Percentiles rank a stretch among this genome's conserved stretches.
Conservation (phyloP, 1,140 invertebrate species). For the Drosophila tsacasi region DNA sequence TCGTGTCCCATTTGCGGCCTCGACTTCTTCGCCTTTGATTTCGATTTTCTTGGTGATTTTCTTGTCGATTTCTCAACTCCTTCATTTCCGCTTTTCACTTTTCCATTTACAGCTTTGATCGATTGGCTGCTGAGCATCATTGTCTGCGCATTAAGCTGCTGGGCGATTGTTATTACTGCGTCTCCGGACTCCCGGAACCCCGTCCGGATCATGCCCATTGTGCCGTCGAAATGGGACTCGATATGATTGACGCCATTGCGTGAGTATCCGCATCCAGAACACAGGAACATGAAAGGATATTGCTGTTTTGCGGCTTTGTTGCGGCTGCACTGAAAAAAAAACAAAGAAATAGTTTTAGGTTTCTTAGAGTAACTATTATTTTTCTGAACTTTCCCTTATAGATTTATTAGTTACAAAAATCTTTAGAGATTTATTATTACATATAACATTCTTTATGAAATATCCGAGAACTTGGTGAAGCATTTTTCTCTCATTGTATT, state of each 20-base stretch:
- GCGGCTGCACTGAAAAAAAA: background rate
- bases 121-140: conserved; percentile 95
- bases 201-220: conserved; percentile 96
- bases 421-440: too few relatives aligned
- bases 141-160: conserved; percentile 96
- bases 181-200: conserved; percentile 94
- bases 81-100: conserved; percentile 12
- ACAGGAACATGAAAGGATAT: conserved; percentile 40
- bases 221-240: conserved; percentile 97
- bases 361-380: too few relatives aligned
- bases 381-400: background rate
- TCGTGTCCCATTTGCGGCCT: background rate
- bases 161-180: conserved; percentile 98
- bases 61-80: conserved; percentile 13
- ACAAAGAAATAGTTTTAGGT: background rate
- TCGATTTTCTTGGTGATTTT: conserved; percentile 1
- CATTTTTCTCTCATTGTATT: background rate
- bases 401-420: background rate
- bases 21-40: conserved; percentile 5
- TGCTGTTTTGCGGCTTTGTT: conserved; percentile 51
- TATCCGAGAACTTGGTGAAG: rapidly evolving
- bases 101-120: conserved; percentile 91
- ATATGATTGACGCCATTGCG: conserved; percentile 98
- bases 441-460: background rate
- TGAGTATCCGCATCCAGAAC: conserved; percentile 87